These are phyloP conservation scores for Perognathus longimembris DNA, from an alignment of 2,113 vertebrate species.

Conservation along the genomic window DNA sequence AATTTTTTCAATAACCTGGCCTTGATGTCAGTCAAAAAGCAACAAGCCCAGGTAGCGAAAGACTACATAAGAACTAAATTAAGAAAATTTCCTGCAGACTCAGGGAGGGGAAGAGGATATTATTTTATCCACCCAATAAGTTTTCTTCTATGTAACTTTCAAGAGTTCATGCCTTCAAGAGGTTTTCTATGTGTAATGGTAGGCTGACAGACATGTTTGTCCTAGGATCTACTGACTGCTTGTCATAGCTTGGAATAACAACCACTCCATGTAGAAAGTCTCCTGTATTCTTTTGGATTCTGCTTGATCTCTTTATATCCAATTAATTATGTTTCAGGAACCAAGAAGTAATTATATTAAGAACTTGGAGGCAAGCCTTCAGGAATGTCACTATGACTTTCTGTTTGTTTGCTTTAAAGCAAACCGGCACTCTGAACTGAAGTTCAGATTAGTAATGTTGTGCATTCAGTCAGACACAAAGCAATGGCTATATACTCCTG, in stretches of 20 bases:
- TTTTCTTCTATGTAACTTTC: not conserved
- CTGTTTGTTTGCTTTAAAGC: conserved; percentile 68
- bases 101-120: not conserved
- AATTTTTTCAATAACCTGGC: conserved; percentile 75
- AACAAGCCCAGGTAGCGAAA: conserved; percentile 5
- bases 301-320: conserved; percentile 72
- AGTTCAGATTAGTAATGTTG: conserved; percentile 39
- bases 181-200: conserved; percentile 12
- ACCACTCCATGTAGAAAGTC: conserved; percentile 22
- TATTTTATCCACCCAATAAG: not conserved
- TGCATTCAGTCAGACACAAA: conserved; percentile 10
- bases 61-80: conserved; percentile 42
- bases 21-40: conserved; percentile 70
- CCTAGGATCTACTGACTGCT: not conserved
- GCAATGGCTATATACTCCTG: not conserved
- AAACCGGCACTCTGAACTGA: conserved; percentile 49
- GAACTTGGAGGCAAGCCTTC: conserved; percentile 57
- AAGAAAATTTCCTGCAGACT: conserved; percentile 48
- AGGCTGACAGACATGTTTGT: not conserved
- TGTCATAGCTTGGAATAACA: not conserved
- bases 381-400: conserved; percentile 69
- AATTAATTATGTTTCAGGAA: conserved; percentile 74
- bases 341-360: conserved; percentile 61
- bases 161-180: conserved; percentile 48
- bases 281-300: conserved; percentile 9